These are phyloP conservation scores for Anarrhichthys ocellatus DNA, from an alignment of 2,113 vertebrate genomes.

Conservation along the genomic window DNA sequence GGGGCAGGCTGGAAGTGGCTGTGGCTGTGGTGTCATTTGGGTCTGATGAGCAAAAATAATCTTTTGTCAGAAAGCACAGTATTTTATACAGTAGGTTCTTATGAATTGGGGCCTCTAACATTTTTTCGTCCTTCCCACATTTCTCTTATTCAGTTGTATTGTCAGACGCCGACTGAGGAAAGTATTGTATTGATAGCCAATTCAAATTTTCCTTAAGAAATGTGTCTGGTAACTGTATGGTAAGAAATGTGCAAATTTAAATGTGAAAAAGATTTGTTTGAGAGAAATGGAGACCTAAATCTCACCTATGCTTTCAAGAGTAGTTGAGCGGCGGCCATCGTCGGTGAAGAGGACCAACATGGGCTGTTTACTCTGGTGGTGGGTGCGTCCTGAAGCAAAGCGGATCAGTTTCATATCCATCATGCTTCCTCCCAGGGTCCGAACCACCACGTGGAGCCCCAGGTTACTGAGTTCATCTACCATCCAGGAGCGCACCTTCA, in stretches of 20 bases:
- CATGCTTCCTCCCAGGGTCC: constrained; percentile 61
- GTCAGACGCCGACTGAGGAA: neutral
- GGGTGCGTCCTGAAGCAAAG: constrained; percentile 85
- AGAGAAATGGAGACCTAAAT: neutral
- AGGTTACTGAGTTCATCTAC: constrained; percentile 85
- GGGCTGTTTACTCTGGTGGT: constrained; percentile 92
- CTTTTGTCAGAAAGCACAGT: neutral
- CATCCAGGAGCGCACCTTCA: constrained; percentile 88
- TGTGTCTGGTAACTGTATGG: neutral
- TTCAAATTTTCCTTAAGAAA: neutral
- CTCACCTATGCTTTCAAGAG: constrained; percentile 78
- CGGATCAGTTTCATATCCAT: constrained; percentile 80
- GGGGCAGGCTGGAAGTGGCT: constrained; percentile 59
- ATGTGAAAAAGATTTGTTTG: neutral
- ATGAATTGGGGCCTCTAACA: neutral
- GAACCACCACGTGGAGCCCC: constrained; percentile 87
- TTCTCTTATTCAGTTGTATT: neutral
- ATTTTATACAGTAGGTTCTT: neutral
- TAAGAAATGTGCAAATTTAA: neutral
- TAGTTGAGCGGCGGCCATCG: constrained; percentile 82
- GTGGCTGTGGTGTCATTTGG: constrained; percentile 37
- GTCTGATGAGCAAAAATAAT: constrained; percentile 53
- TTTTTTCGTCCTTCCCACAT: neutral
- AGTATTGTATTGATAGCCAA: neutral
- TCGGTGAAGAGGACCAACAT: constrained; percentile 94